Base-by-base conservation (phyloP, 2,113 vertebrate genomes). In the Crotophaga sulcirostris region DNA sequence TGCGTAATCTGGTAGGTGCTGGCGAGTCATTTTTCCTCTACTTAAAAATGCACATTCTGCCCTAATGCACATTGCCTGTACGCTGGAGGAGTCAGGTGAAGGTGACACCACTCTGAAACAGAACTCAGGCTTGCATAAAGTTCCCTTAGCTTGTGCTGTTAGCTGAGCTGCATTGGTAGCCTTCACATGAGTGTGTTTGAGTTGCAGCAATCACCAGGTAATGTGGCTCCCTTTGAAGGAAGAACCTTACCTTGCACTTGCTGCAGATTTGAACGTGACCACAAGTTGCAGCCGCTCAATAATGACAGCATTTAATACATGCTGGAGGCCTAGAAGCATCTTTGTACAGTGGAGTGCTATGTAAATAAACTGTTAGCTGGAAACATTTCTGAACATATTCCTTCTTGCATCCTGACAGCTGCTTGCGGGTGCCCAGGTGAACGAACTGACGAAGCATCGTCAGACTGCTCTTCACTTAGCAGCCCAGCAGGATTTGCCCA, bases 391-490 rank as follows among this genome's bases (percentile, higher is more conserved):
- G 45, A 94, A 67, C 33, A 1, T 83, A 2, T 44, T 93, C 55
- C 44, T 74, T 74, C 47, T 84, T 85, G 63, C 66, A 23, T 76
- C 84, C 68, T 84, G 52, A 64, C 95, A 99, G 99, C 98, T 99
- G 95, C 98, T 99, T 79, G 99, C 99, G 58, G 99, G 99, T 79
- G 99, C 99, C 97, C 99, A 98, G 96, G 99, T 99, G 87, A 99
- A 99, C 18, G 99, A 99, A 95, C 94, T 99, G 97, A 99, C 99
- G 42, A 99, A 99, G 97, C 99, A 99, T 94, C 98, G 99, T 13
- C 99, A 99, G 98, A 99, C 99, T 2, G 99, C 99, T 23, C 98
- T 99, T 56, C 99, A 99, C 92, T 97, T 99, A 44, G 99, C 99
- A 16, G 99, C 99, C 19, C 99, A 99, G 98, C 99, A 99, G 88